These are phyloP conservation scores for Xiphophorus birchmanni DNA, from an alignment of 2,797 vertebrate species.

Conservation along the genomic window DNA sequence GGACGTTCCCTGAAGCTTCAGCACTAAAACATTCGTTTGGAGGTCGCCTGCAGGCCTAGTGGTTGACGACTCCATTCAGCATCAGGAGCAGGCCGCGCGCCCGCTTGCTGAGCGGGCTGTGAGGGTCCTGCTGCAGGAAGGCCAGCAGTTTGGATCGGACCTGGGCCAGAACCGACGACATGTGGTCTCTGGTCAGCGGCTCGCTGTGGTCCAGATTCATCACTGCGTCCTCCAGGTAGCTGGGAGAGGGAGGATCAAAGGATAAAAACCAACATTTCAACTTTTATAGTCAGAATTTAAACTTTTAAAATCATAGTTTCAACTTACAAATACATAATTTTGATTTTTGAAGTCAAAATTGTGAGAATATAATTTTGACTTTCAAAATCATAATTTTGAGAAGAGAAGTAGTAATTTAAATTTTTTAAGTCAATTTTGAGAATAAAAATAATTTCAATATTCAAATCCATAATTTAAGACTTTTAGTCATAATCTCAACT, in stretches of 20 bases:
- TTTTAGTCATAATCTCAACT: too few species aligned
- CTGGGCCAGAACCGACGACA: slow-evolving; percentile 93
- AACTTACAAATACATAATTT: too few species aligned
- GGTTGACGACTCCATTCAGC: slow-evolving; percentile 92
- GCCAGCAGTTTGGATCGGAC: slow-evolving; percentile 92
- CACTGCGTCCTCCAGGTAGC: slow-evolving; percentile 96
- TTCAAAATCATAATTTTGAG: too few species aligned
- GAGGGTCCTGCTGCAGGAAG: slow-evolving; percentile 93
- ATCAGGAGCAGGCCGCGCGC: slow-evolving; percentile 95
- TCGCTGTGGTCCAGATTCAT: slow-evolving; percentile 96
- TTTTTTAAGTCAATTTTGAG: not conserved
- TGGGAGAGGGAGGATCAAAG: slow-evolving; percentile 48
- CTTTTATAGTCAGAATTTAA: too few species aligned
- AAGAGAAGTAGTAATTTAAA: not conserved
- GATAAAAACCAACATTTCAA: too few species aligned
- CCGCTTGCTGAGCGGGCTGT: slow-evolving; percentile 87
- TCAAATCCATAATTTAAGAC: too few species aligned
- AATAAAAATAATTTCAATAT: too few species aligned
- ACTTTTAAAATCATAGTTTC: too few species aligned
- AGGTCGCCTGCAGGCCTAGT: slow-evolving; percentile 61
- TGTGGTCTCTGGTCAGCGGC: slow-evolving; percentile 96
- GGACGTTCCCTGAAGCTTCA: slow-evolving; percentile 16
- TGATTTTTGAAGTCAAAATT: too few species aligned
- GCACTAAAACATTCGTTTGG: slow-evolving; percentile 7
- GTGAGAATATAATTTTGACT: too few species aligned